Percentiles rank a stretch among this genome's conserved stretches.
Conservation (phyloP, 2,113 vertebrate genomes). For the Neolamprologus kungweensis region DNA sequence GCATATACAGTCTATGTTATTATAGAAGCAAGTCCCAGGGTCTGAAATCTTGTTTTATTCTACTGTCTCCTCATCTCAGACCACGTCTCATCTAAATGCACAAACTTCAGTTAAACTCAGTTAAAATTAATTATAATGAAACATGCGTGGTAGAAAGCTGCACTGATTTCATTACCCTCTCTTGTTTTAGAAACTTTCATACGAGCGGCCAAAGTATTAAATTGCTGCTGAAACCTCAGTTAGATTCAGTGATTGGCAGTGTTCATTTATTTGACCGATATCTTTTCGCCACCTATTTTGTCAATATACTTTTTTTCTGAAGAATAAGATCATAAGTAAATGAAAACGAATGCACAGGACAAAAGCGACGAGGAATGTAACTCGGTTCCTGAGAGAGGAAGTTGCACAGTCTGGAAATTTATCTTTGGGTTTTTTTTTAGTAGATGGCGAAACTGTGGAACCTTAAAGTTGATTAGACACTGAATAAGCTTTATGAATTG, state of each 20-base stretch:
- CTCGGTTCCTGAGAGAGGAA: background rate
- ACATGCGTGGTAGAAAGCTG: background rate
- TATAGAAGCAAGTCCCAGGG: background rate
- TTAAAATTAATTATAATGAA: background rate
- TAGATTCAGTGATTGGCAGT: background rate
- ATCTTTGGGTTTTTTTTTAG: rapidly evolving
- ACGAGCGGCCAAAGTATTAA: background rate
- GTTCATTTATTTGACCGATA: background rate
- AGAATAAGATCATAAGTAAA: background rate
- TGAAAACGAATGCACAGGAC: background rate
- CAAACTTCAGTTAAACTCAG: background rate
- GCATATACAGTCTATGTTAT: background rate
- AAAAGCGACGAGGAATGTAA: background rate
- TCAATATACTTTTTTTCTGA: background rate
- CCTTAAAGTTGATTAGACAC: background rate
- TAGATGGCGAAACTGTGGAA: background rate
- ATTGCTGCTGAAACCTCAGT: background rate
- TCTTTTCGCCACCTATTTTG: background rate
- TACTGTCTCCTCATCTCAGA: background rate
- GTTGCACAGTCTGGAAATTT: background rate
- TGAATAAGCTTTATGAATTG: background rate
- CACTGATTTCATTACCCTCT: background rate
- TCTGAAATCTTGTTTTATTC: background rate
- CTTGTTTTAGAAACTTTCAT: background rate
- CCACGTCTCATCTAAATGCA: background rate